These are phyloP conservation scores for Drosophila carrolli DNA, from an alignment of 1,140 invertebrate genomes.

Conservation along the genomic window DNA sequence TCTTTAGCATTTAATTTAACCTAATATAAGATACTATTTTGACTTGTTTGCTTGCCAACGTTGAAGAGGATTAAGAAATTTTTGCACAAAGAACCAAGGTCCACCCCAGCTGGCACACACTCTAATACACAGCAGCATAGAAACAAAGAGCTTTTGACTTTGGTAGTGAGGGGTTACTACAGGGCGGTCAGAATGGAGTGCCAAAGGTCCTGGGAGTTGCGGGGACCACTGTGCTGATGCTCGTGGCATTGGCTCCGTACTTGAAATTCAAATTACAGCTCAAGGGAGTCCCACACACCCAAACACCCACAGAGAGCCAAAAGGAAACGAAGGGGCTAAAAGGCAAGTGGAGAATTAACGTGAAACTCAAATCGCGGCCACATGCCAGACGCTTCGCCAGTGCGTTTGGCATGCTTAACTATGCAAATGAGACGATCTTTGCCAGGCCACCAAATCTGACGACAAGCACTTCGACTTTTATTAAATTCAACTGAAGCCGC, in stretches of 20 bases:
- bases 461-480: slow-evolving; percentile 32
- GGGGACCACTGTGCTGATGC: slow-evolving; percentile 13
- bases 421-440: slow-evolving; percentile 42
- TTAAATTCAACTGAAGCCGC: slow-evolving; percentile 37
- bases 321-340: slow-evolving; percentile 1
- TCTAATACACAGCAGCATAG: slow-evolving; percentile 34
- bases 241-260: slow-evolving; percentile 48
- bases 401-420: slow-evolving; percentile 23
- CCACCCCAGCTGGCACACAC: slow-evolving; percentile 3
- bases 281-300: slow-evolving; percentile 47
- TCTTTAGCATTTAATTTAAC: too few relatives aligned
- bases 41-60: too few relatives aligned
- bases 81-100: not conserved
- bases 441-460: slow-evolving; percentile 29
- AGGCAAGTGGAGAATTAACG: slow-evolving; percentile 39
- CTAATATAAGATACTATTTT: too few relatives aligned
- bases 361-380: slow-evolving; percentile 36
- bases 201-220: not conserved
- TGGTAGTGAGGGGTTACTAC: slow-evolving; percentile 1
- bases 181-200: not conserved
- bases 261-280: slow-evolving; percentile 75
- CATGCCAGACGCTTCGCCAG: slow-evolving; percentile 13
- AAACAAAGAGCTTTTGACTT: slow-evolving; percentile 36
- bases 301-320: not conserved
- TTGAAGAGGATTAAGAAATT: not conserved